These are phyloP conservation scores for Thinocorus orbignyianus DNA, from an alignment of 2,113 vertebrate species.

Conservation along the genomic window DNA sequence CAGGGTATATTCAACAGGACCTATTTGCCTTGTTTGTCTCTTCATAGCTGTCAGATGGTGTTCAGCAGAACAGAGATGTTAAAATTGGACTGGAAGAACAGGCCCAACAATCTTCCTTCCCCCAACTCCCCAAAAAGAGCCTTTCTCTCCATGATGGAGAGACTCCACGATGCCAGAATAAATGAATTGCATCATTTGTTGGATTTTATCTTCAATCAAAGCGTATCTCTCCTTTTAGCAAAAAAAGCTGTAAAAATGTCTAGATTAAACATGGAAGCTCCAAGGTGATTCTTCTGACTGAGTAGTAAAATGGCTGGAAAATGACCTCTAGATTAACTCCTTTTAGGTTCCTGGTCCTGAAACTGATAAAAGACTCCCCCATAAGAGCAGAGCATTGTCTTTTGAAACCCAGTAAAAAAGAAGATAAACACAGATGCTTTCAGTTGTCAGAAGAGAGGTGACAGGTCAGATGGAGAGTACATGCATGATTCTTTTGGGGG, in stretches of 20 bases:
- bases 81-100: slow-evolving; percentile 22
- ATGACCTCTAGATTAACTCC: slow-evolving; percentile 30
- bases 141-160: not conserved
- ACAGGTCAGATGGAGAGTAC: slow-evolving; percentile 8
- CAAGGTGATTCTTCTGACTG: slow-evolving; percentile 1
- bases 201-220: slow-evolving; percentile 51
- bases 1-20: not conserved
- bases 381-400: not conserved
- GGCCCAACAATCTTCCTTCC: not conserved
- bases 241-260: slow-evolving; percentile 44
- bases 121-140: not conserved
- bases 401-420: slow-evolving; percentile 33
- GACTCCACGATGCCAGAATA: not conserved
- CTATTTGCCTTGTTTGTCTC: not conserved
- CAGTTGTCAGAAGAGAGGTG: slow-evolving; percentile 28
- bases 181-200: slow-evolving; percentile 32
- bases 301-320: slow-evolving; percentile 21
- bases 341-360: slow-evolving; percentile 14
- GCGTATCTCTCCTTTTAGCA: not conserved
- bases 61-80: not conserved
- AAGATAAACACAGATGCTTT: slow-evolving; percentile 54
- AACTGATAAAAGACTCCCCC: slow-evolving; percentile 14
- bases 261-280: slow-evolving; percentile 47
- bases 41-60: not conserved
- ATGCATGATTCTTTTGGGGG: not conserved